These are phyloP conservation scores for Cydia fagiglandana DNA, from an alignment of 1,140 invertebrate genomes.

Conservation along the genomic window DNA sequence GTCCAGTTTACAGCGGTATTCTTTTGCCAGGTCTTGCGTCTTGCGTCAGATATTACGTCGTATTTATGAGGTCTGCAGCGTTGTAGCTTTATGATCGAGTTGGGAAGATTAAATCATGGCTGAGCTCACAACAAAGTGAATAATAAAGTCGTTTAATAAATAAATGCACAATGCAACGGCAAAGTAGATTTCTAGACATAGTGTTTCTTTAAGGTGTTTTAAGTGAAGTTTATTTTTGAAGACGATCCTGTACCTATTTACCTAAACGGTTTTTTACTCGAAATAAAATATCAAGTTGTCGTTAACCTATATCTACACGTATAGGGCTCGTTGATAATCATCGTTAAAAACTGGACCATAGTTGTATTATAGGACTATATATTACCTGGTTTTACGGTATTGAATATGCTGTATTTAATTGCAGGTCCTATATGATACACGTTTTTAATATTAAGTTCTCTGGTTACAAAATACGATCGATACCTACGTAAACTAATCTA, in stretches of 20 bases:
- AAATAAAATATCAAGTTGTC: no score
- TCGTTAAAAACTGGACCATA: no score
- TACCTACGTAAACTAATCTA: constrained; percentile 38
- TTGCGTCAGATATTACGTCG: constrained; percentile 16
- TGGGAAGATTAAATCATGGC: constrained; percentile 30
- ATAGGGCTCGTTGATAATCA: no score
- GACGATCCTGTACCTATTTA: neutral
- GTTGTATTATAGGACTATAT: no score
- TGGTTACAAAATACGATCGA: neutral
- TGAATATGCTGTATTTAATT: neutral
- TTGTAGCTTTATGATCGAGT: constrained; percentile 29
- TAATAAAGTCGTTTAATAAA: constrained; percentile 28
- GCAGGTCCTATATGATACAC: no score
- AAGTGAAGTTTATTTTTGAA: neutral
- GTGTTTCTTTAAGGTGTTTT: neutral
- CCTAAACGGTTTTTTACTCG: neutral
- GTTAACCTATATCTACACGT: no score
- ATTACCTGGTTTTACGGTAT: no score
- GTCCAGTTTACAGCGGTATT: constrained; percentile 26
- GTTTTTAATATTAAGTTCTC: neutral
- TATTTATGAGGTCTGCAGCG: constrained; percentile 24
- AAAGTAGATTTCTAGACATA: neutral
- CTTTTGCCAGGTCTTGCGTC: constrained; percentile 7
- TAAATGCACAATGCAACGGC: constrained; percentile 18
- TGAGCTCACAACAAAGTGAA: constrained; percentile 20